Percentiles rank a stretch among this genome's conserved stretches.
Conservation (phyloP, 1,140 invertebrate genomes). For the Bilobella aurantiaca region DNA sequence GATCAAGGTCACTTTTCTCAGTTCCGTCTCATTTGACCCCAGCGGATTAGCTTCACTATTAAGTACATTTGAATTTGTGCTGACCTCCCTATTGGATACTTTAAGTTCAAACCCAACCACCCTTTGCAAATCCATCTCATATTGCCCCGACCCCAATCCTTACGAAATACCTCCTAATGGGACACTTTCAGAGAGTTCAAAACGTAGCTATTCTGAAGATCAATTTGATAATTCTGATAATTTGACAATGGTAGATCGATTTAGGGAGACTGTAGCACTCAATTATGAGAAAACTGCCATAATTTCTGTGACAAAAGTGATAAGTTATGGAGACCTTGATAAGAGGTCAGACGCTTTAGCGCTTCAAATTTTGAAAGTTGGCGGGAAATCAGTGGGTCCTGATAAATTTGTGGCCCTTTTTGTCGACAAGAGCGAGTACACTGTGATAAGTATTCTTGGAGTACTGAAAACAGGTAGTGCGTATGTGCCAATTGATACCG, state of each 20-base stretch:
- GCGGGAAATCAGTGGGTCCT: background rate
- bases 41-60: background rate
- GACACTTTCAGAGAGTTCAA: no score
- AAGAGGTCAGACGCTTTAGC: background rate
- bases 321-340: no score
- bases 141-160: no score
- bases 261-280: no score
- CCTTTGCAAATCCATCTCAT: no score
- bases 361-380: background rate
- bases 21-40: background rate
- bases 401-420: slow-evolving; percentile 52
- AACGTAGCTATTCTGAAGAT: no score
- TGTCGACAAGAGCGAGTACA: slow-evolving; percentile 59
- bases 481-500: slow-evolving; percentile 9
- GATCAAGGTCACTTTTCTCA: background rate
- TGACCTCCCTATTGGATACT: background rate
- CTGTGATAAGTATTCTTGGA: slow-evolving; percentile 44
- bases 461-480: slow-evolving; percentile 11
- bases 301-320: no score
- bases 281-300: no score
- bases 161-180: no score
- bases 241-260: no score
- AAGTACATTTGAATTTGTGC: background rate
- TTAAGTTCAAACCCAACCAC: background rate
- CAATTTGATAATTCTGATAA: no score